Evolutionary conservation across 2,888 invertebrate genomes (phyloP).

Genomic region (Melinaea menophilus): DNA sequence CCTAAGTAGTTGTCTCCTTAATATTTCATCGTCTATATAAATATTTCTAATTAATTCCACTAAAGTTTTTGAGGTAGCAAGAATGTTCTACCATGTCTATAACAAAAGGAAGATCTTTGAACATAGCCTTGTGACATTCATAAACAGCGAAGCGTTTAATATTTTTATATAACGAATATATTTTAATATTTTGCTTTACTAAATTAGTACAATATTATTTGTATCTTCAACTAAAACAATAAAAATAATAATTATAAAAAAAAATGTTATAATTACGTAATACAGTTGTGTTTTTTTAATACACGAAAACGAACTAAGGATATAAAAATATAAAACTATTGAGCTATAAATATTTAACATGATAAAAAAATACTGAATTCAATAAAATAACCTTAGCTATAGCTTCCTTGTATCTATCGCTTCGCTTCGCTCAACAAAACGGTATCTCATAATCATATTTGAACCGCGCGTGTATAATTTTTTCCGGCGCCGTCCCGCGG

Average conservation of each 20-base stretch:
- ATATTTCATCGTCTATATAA: slow-evolving; percentile 24
- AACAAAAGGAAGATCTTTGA: slow-evolving; percentile 31
- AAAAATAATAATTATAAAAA: too few relatives aligned
- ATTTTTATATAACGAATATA: too few relatives aligned
- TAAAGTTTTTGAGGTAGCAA: slow-evolving; percentile 51
- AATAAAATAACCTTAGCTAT: too few relatives aligned
- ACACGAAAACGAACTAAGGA: too few relatives aligned
- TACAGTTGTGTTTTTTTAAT: too few relatives aligned
- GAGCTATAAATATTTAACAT: too few relatives aligned
- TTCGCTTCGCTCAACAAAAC: slow-evolving; percentile 15
- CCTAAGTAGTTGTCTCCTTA: slow-evolving; percentile 22
- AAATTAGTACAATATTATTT: too few relatives aligned
- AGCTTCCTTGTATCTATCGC: slow-evolving; percentile 14
- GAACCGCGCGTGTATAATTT: slow-evolving; percentile 32
- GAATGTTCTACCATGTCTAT: slow-evolving; percentile 42
- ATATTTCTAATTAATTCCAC: slow-evolving; percentile 60
- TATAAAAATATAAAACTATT: too few relatives aligned
- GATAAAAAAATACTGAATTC: too few relatives aligned
- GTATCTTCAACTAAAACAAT: too few relatives aligned
- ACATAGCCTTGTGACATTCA: neutral
- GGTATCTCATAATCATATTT: slow-evolving; percentile 41
- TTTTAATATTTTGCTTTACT: too few relatives aligned
- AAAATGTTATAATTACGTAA: too few relatives aligned
- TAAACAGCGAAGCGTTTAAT: slow-evolving; percentile 12
- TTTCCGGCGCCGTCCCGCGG: slow-evolving; percentile 39